A percentile compares a stretch with the other conserved stretches of the same genome.
Conservation (phyloP, 1,140 invertebrate species). For the Heliconius hermathena region DNA sequence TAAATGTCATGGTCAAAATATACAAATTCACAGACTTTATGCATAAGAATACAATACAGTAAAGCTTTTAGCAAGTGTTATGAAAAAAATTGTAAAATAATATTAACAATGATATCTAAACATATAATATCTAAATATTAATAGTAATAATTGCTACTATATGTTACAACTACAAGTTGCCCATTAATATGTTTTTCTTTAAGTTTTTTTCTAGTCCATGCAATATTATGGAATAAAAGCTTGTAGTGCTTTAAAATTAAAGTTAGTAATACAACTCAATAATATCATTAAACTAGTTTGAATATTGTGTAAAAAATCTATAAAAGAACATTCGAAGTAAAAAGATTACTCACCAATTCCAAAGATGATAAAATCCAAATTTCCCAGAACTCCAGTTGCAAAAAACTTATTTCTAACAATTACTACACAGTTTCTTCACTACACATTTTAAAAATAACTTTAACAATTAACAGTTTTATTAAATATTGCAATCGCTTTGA, state of each 20-base stretch:
- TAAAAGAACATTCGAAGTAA: slow-evolving; percentile 25
- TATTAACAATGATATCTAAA: too few species aligned
- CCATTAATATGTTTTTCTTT: too few species aligned
- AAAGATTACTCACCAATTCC: slow-evolving; percentile 70
- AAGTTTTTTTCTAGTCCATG: too few species aligned
- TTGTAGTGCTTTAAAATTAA: background rate
- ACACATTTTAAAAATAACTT: slow-evolving; percentile 40
- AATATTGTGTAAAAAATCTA: slow-evolving; percentile 9
- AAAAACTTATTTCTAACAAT: slow-evolving; percentile 46
- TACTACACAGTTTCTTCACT: slow-evolving; percentile 55
- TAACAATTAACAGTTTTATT: slow-evolving; percentile 27
- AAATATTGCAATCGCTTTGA: slow-evolving; percentile 15
- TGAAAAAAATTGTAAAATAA: too few species aligned
- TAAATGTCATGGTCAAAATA: too few species aligned
- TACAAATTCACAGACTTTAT: too few species aligned
- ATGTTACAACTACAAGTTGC: too few species aligned
- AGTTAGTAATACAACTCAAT: background rate
- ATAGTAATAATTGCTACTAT: too few species aligned
- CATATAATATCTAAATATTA: too few species aligned
- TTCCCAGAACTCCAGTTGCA: slow-evolving; percentile 58
- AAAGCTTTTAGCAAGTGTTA: too few species aligned
- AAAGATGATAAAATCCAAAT: slow-evolving; percentile 71
- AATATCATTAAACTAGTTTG: background rate
- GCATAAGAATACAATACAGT: too few species aligned
- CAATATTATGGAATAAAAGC: background rate